Evolutionary conservation across 2,888 invertebrate species (phyloP), one percentile per base, ranked within the genome.

Genomic region (Octonoba sinensis): DNA sequence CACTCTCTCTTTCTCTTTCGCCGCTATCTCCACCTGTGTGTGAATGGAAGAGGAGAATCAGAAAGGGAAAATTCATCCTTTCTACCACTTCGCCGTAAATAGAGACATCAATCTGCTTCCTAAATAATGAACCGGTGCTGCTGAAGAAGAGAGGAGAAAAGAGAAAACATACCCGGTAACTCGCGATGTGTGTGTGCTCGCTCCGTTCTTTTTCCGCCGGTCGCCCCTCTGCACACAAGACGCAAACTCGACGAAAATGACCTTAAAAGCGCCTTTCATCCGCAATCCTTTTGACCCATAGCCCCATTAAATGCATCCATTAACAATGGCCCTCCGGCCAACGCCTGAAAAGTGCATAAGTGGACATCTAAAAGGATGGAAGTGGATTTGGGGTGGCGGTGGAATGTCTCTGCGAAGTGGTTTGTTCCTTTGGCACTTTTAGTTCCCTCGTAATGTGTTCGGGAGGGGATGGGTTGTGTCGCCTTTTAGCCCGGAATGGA

Each of bases 251-350:
- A 59, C 76, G 67, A 77, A 69, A 77, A 77, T 77, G 76, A 77
- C 76, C 76, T 70, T 77, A 77, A 77, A 77, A 77, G 76, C 76
- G 69, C 62, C 76, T 64, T 59, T 77, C 64, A 54, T 56, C 56
- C 36, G 36, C 76, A 77, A 77, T 70, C 76, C 76, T 70, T 77
- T 77, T 77, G 76, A 77, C 76, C 76, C 76, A 44, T 36, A 60
- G 62, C 67, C 75, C 76, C 76, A 77, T 77, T 77, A 77, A 77
- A 77, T 60, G 69, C 70, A 64, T 70, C 76, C 76, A 77, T 77
- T 77, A 77, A 77, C 76, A 77, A 77, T 77, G 76, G 76, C 76
- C 66, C 70, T 56, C 69, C 62, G 76, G 69, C 76, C 69, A 56
- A 22, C 65, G 44, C 36, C 69, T 70, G 69, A 77, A 77, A 77